Conservation (phyloP, 2,888 invertebrate genomes). For the Bhutanitis thaidina region DNA sequence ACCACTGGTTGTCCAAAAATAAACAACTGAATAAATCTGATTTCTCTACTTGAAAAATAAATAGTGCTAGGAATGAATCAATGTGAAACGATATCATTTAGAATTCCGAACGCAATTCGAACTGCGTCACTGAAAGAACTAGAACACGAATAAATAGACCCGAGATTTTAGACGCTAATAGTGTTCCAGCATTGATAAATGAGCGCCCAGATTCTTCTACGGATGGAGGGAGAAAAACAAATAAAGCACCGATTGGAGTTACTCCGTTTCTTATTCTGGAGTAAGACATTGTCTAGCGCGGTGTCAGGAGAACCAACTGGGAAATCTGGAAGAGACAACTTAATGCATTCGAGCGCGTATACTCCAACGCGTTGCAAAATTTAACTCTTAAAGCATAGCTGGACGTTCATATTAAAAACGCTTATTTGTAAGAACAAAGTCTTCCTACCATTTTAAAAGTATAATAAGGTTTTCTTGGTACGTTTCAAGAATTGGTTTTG, state of each 20-base stretch:
- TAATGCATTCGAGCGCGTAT: slow-evolving; percentile 29
- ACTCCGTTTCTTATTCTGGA: slow-evolving; percentile 24
- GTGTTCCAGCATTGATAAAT: slow-evolving; percentile 20
- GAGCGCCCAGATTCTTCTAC: slow-evolving; percentile 14
- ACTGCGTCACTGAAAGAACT: slow-evolving; percentile 4
- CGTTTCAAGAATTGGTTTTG: not conserved
- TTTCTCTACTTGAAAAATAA: too few species aligned
- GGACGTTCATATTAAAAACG: slow-evolving; percentile 24
- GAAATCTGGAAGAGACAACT: slow-evolving; percentile 37
- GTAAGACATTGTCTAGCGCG: slow-evolving; percentile 27
- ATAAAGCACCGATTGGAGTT: slow-evolving; percentile 26
- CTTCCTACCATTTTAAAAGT: not conserved
- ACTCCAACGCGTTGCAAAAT: slow-evolving; percentile 23
- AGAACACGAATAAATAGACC: slow-evolving; percentile 12
- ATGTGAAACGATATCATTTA: not conserved
- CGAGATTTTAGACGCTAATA: slow-evolving; percentile 13
- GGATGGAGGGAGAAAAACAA: slow-evolving; percentile 16
- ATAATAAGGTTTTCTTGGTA: not conserved
- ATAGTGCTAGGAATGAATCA: too few species aligned
- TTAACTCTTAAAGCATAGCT: slow-evolving; percentile 20
- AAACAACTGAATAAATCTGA: too few species aligned
- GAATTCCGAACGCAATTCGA: slow-evolving; percentile 12
- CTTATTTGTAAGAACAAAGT: slow-evolving; percentile 18
- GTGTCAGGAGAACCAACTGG: slow-evolving; percentile 37
- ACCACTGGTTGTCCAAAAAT: too few species aligned